These are phyloP conservation scores for Rhincodon typus DNA, from an alignment of 2,797 vertebrate genomes.

Conservation along the genomic window DNA sequence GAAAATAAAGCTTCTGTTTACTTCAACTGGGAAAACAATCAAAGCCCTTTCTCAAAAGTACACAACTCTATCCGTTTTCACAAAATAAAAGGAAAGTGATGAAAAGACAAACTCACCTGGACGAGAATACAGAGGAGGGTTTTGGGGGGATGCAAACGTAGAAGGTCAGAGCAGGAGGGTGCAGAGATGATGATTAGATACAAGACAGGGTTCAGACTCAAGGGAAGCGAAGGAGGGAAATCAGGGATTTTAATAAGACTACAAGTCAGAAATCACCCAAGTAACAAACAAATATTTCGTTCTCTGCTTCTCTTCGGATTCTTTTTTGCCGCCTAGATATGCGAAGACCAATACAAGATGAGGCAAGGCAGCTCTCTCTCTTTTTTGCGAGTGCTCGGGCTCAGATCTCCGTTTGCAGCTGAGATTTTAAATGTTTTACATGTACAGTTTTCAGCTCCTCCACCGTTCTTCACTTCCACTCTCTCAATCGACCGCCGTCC, in stretches of 20 bases:
- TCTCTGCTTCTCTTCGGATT: background rate
- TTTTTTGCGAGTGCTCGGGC: background rate
- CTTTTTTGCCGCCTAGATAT: background rate
- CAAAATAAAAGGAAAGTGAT: slow-evolving; percentile 20
- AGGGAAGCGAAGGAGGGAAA: background rate
- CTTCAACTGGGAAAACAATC: background rate
- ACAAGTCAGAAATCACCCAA: slow-evolving; percentile 22
- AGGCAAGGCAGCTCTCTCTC: background rate
- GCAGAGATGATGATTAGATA: slow-evolving; percentile 21
- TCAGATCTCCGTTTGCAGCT: background rate
- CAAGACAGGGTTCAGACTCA: slow-evolving; percentile 31
- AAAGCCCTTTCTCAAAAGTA: background rate
- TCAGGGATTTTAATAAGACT: slow-evolving; percentile 15
- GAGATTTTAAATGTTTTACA: background rate
- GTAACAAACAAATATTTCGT: background rate
- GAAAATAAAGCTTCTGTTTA: slow-evolving; percentile 9
- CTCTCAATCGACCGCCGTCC: background rate
- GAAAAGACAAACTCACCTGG: slow-evolving; percentile 36
- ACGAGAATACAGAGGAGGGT: slow-evolving; percentile 12
- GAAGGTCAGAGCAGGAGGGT: slow-evolving; percentile 28
- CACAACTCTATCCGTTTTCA: slow-evolving; percentile 9
- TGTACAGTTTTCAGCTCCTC: background rate
- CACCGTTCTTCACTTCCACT: background rate
- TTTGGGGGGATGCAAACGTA: slow-evolving; percentile 17
- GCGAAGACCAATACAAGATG: background rate